A percentile compares a stretch with the other conserved stretches of the same genome.
Conservation (phyloP, 2,113 vertebrate genomes). For the Ivindomyrus marchei region DNA sequence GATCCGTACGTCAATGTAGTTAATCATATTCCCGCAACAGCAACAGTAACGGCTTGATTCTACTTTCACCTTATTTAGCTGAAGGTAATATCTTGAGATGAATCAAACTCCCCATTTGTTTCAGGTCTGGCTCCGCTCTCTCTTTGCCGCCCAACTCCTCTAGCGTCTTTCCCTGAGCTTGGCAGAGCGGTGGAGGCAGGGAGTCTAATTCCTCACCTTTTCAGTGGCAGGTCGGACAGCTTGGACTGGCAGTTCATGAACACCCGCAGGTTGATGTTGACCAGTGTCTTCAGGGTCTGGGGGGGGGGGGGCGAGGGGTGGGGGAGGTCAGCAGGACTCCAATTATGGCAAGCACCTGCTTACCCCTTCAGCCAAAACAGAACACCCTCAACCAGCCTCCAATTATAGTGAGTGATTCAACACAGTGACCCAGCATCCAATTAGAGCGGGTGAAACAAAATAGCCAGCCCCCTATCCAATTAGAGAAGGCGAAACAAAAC, state of each 20-base stretch:
- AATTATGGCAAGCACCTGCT: not conserved
- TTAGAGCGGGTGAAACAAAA: not conserved
- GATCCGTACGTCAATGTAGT: not conserved
- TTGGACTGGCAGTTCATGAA: constrained; percentile 99
- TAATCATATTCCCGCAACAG: not conserved
- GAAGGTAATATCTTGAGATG: not conserved
- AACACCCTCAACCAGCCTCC: not conserved
- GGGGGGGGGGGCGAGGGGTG: not conserved
- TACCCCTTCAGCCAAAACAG: not conserved
- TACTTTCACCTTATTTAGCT: not conserved
- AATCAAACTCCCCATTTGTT: not conserved
- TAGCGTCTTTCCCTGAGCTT: not conserved
- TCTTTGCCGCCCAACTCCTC: not conserved
- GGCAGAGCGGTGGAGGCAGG: not conserved
- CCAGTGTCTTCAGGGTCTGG: constrained; percentile 83
- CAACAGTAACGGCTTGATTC: not conserved
- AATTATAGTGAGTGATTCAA: not conserved
- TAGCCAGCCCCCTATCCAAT: not conserved
- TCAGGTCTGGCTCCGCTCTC: not conserved
- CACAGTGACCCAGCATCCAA: not conserved
- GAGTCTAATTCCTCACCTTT: constrained; percentile 70
- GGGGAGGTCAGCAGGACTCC: not conserved
- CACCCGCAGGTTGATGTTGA: constrained; percentile 86
- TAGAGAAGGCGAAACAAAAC: not conserved
- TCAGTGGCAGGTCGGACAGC: constrained; percentile 94